phyloP scores from a whole-genome alignment of 2,797 vertebrate genomes.

The Galago senegalensis region DNA sequence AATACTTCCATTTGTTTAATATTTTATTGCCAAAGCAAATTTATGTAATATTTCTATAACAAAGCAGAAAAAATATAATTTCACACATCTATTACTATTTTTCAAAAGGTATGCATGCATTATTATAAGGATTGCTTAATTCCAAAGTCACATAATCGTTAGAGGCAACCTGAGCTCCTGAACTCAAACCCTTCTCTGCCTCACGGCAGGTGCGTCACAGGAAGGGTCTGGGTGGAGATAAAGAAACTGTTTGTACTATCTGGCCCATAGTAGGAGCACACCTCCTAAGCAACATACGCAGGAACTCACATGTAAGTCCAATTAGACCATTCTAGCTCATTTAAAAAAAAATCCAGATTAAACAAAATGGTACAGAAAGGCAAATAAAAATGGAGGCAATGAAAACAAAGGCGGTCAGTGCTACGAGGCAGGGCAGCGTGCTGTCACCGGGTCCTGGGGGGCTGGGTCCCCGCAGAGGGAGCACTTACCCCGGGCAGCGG shows the following conservation, averaged over 20 bases:
- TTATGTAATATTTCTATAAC: neutral
- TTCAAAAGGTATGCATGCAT: neutral
- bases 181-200: neutral
- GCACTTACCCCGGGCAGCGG: no score
- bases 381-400: constrained; percentile 49
- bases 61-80: neutral
- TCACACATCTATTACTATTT: neutral
- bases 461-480: no score
- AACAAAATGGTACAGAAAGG: neutral
- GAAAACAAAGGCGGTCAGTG: neutral
- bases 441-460: no score
- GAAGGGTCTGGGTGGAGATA: neutral
- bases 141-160: neutral
- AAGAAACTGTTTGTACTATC: no score
- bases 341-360: neutral
- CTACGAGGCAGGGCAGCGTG: neutral
- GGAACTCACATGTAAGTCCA: neutral
- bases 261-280: neutral
- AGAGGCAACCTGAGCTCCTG: neutral
- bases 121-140: neutral
- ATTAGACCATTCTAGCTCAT: neutral
- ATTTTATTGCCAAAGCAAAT: neutral
- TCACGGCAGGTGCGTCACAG: neutral
- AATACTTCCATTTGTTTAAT: neutral
- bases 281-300: neutral